Percentiles rank a stretch among this genome's conserved stretches.
Conservation (phyloP, 2,888 invertebrate species). For the Dasypolia templi region DNA sequence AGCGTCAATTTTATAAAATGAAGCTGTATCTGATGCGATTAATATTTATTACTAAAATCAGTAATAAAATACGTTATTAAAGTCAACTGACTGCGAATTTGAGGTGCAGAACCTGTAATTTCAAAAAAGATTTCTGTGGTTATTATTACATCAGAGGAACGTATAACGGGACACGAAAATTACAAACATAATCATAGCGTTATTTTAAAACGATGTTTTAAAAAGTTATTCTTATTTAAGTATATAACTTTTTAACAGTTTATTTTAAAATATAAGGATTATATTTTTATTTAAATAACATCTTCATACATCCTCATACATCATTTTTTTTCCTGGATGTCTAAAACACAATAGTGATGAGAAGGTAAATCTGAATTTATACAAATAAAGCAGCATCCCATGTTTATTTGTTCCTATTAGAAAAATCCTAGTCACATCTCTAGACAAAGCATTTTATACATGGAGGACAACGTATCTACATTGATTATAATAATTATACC, state of each 20-base stretch:
- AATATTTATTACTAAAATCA: constrained; percentile 65
- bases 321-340: background rate
- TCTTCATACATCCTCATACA: background rate
- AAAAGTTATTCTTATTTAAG: constrained; percentile 12
- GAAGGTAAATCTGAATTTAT: constrained; percentile 5
- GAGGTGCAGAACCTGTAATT: constrained; percentile 62
- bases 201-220: constrained; percentile 22
- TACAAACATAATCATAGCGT: constrained; percentile 23
- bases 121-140: constrained; percentile 60
- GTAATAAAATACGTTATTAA: constrained; percentile 68
- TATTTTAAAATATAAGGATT: constrained; percentile 9
- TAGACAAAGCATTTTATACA: constrained; percentile 33
- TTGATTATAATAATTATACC: constrained; percentile 21
- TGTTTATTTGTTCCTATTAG: constrained; percentile 9
- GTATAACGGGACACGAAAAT: constrained; percentile 66
- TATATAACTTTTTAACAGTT: constrained; percentile 2
- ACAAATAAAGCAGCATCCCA: background rate
- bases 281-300: background rate
- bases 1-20: constrained; percentile 22
- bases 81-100: constrained; percentile 61
- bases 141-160: constrained; percentile 54
- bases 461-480: background rate
- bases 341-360: constrained; percentile 9
- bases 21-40: constrained; percentile 41
- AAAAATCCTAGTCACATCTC: background rate